Evolutionary conservation across 2,888 invertebrate species (phyloP).

Genomic region (Folsomia candida): DNA sequence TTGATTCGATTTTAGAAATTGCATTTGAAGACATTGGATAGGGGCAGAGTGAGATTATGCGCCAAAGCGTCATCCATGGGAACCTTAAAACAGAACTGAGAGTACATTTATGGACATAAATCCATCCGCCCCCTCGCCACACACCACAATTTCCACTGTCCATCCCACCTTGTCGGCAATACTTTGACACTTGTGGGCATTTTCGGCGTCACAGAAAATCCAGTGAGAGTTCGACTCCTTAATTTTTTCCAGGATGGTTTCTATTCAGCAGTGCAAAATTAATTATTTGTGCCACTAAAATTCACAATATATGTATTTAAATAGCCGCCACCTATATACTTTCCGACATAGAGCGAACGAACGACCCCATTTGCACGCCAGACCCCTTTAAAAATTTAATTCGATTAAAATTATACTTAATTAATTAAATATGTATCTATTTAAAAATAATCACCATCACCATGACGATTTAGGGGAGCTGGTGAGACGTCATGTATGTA

Average conservation of each 20-base stretch:
- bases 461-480: slow-evolving; percentile 32
- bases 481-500: slow-evolving; percentile 40
- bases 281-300: background rate
- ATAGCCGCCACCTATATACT: slow-evolving; percentile 43
- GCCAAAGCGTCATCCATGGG: too few species aligned
- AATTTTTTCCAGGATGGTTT: slow-evolving; percentile 23
- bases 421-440: too few species aligned
- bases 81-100: too few species aligned
- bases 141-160: slow-evolving; percentile 32
- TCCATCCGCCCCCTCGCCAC: background rate
- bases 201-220: slow-evolving; percentile 42
- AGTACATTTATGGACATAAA: too few species aligned
- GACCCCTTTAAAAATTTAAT: too few species aligned
- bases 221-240: slow-evolving; percentile 41
- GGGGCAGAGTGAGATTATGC: too few species aligned
- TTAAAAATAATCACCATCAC: too few species aligned
- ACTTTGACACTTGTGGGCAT: slow-evolving; percentile 14
- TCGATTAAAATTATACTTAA: too few species aligned
- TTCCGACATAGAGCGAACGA: slow-evolving; percentile 43
- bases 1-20: too few species aligned
- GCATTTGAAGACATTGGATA: too few species aligned
- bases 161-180: slow-evolving; percentile 28
- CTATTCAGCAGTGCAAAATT: background rate
- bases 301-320: too few species aligned
- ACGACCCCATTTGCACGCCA: slow-evolving; percentile 45